Evolutionary conservation across 2,797 vertebrate genomes (phyloP), one percentile per base, ranked within the genome.

Genomic region (Girardinus metallicus): DNA sequence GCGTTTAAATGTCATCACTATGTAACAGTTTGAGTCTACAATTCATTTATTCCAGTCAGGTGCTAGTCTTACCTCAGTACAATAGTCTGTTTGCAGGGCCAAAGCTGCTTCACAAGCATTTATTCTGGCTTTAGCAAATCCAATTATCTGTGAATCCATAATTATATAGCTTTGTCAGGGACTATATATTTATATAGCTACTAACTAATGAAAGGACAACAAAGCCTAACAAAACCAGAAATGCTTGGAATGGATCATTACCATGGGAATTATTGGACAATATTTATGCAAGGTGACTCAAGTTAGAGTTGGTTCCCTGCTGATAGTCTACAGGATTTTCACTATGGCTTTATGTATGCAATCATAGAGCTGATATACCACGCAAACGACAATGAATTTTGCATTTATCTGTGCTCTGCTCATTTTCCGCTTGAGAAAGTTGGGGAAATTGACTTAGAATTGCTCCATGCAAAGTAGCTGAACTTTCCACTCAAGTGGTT

Each of bases 351-450:
- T 64, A 64, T 36, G 83, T 93, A 85, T 81, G 86, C 90, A 90
- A 80, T 92, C 94, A 91, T 90, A 93, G 91, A 93, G 89, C 89
- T 89, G 89, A 94, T 90, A 92, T 88, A 94, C 87, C 80, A 89
- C 89, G 87, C 83, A 87, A 87, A 88, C 83, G 82, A 89, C 86
- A 78, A 89, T 85, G 89, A 87, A 88, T 85, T 80, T 85, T 75
- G 78, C 86, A 89, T 95, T 94, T 95, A 95, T 95, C 93, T 92
- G 71, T 68, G 83, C 87, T 88, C 85, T 84, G 86, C 91, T 95
- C 91, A 96, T 96, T 96, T 96, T 96, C 90, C 79, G 91, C 94
- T 92, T 94, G 94, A 93, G 78, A 85, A 93, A 90, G 88, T 93
- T 89, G 75, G 83, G 93, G 93, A 95, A 96, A 96, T 95, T 94